Conservation (phyloP, 2,113 vertebrate species). For the Martes martes region DNA sequence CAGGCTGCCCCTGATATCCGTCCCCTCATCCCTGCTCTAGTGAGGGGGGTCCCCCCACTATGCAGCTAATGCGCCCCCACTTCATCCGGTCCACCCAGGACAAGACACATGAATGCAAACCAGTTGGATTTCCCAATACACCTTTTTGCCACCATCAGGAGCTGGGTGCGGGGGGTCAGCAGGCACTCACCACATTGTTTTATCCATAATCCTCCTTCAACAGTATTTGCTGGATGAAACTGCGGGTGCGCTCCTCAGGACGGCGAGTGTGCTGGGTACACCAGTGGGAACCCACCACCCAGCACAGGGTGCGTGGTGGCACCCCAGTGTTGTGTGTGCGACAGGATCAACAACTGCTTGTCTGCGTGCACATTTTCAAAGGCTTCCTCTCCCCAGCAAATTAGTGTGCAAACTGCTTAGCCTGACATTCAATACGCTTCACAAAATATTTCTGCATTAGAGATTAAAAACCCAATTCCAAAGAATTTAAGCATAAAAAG, state of each 20-base stretch:
- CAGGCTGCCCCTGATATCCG: too few relatives aligned
- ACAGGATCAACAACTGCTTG: too few relatives aligned
- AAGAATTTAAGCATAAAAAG: background rate
- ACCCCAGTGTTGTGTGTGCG: background rate
- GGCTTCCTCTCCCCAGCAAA: background rate
- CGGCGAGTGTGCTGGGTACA: rapidly evolving
- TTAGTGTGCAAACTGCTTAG: background rate
- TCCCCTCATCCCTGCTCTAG: background rate
- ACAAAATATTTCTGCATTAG: background rate
- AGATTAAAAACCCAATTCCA: background rate
- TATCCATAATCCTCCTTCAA: rapidly evolving
- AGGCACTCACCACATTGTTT: background rate
- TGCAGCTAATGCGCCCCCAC: too few relatives aligned
- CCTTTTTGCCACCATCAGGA: background rate
- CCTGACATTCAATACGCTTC: background rate
- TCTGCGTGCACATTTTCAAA: background rate
- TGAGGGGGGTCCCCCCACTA: rapidly evolving
- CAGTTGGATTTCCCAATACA: background rate
- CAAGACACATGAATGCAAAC: rapidly evolving
- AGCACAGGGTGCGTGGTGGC: background rate
- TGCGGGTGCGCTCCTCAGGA: background rate
- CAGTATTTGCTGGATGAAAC: background rate
- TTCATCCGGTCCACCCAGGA: background rate
- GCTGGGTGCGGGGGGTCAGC: background rate
- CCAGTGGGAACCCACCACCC: background rate